A percentile compares a stretch with the other conserved stretches of the same genome.
Evolutionary conservation across 2,888 invertebrate genomes (phyloP).

Genomic region (Schizaphis graminum): DNA sequence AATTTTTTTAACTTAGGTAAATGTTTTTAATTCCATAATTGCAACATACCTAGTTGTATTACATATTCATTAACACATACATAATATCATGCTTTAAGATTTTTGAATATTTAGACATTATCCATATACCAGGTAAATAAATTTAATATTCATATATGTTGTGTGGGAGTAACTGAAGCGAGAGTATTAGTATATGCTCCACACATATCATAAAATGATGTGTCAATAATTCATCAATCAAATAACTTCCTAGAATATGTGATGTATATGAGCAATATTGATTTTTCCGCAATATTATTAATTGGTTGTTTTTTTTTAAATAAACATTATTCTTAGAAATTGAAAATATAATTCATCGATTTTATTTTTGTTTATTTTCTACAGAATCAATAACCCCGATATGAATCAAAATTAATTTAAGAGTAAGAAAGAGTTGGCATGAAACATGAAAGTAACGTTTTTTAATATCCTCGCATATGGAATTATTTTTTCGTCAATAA

Average conservation of each 20-base stretch:
- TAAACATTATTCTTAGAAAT: neutral
- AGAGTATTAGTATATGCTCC: neutral
- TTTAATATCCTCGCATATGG: neutral
- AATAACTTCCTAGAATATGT: neutral
- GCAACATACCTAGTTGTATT: neutral
- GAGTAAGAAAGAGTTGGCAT: neutral
- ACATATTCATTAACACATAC: neutral
- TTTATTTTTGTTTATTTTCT: neutral
- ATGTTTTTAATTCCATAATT: neutral
- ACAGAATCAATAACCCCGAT: neutral
- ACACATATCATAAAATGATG: neutral
- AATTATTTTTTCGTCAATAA: neutral
- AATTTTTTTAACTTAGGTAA: neutral
- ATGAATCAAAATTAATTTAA: neutral
- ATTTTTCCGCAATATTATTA: neutral
- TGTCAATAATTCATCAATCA: neutral
- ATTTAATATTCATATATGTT: neutral
- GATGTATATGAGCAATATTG: neutral
- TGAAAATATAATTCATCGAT: neutral
- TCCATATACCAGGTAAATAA: neutral
- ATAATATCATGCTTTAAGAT: neutral
- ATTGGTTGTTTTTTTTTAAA: neutral
- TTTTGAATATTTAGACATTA: neutral
- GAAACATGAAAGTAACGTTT: neutral
- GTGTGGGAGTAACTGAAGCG: neutral